These are phyloP conservation scores for Pseudochaenichthys georgianus DNA, from an alignment of 2,797 vertebrate genomes.

Conservation along the genomic window DNA sequence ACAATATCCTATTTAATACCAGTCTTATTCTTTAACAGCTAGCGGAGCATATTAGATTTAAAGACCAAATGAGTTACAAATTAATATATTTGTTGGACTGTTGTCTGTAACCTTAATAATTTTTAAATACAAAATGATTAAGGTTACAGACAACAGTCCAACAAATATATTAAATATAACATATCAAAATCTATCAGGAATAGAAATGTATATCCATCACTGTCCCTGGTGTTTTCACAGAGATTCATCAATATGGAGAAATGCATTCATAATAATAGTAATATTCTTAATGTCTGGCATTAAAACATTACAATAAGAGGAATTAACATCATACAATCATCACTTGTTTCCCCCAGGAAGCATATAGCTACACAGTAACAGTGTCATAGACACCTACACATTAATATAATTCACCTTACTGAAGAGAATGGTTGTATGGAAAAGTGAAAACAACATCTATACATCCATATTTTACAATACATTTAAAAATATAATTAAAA, in stretches of 20 bases:
- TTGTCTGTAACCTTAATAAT: background rate
- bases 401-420: background rate
- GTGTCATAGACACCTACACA: background rate
- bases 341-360: too few species aligned
- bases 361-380: background rate
- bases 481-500: too few species aligned
- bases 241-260: background rate
- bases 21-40: constrained; percentile 19
- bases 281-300: too few species aligned
- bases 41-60: background rate
- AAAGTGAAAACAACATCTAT: background rate
- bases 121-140: background rate
- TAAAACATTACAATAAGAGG: too few species aligned
- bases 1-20: constrained; percentile 19
- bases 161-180: constrained; percentile 5
- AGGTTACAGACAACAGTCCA: background rate
- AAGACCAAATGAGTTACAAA: constrained; percentile 7
- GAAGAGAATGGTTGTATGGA: background rate
- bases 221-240: too few species aligned
- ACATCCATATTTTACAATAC: too few species aligned
- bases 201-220: too few species aligned
- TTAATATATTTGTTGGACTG: background rate
- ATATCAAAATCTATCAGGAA: background rate
- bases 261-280: background rate
- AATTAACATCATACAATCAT: background rate